Evolutionary conservation across 1,140 invertebrate species (phyloP).

Genomic region (Eupristina koningsbergeri): DNA sequence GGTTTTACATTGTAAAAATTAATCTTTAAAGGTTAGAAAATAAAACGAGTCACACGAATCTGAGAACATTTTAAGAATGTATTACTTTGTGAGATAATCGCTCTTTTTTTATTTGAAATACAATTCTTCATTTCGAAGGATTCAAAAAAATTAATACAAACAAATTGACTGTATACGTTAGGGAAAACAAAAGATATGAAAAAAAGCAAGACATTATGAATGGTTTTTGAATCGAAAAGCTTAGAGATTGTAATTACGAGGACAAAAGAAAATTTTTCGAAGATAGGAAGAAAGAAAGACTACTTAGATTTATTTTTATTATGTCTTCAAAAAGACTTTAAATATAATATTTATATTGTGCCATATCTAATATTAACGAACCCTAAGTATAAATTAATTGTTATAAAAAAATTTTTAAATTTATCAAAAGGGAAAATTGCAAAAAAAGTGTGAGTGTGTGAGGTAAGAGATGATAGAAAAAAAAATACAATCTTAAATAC

Average conservation of each 20-base stretch:
- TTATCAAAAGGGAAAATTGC: conserved; percentile 67
- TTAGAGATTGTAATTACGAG: conserved; percentile 62
- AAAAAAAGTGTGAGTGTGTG: conserved; percentile 57
- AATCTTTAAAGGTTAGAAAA: neutral
- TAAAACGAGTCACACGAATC: conserved; percentile 47
- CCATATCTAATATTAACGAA: conserved; percentile 72
- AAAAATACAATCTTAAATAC: conserved; percentile 54
- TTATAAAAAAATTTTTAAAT: conserved; percentile 69
- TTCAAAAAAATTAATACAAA: conserved; percentile 54
- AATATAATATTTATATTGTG: conserved; percentile 73
- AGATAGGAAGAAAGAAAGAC: conserved; percentile 70
- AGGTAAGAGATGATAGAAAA: conserved; percentile 52
- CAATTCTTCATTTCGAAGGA: conserved; percentile 56
- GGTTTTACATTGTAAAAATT: conserved; percentile 22
- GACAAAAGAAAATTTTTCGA: conserved; percentile 61
- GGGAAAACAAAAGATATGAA: conserved; percentile 48
- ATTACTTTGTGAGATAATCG: conserved; percentile 57
- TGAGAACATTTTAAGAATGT: conserved; percentile 56
- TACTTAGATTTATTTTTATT: conserved; percentile 74
- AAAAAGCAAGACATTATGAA: conserved; percentile 56
- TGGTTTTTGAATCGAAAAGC: conserved; percentile 62
- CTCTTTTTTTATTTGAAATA: conserved; percentile 48
- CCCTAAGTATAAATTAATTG: conserved; percentile 71
- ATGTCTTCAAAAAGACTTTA: conserved; percentile 72
- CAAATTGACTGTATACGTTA: conserved; percentile 50